These are phyloP conservation scores for Meteorus colon DNA, from an alignment of 2,888 invertebrate genomes.

Conservation along the genomic window DNA sequence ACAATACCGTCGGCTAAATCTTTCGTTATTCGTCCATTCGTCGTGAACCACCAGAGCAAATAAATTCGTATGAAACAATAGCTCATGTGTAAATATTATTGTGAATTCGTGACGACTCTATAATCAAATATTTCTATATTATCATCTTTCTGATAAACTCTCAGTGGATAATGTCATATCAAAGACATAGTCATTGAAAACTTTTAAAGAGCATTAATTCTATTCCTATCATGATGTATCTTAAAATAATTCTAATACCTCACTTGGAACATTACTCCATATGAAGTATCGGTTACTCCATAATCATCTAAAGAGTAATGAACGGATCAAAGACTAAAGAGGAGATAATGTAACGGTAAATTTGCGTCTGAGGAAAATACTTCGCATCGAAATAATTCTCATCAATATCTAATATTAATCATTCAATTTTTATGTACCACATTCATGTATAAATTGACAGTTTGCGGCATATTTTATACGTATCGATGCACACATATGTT, in stretches of 20 bases:
- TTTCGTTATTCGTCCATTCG: constrained; percentile 21
- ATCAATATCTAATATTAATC: no score
- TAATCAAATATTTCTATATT: neutral
- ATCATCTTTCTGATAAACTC: neutral
- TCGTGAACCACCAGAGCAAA: constrained; percentile 7
- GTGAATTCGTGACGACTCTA: neutral
- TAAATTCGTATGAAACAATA: neutral
- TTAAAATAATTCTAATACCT: no score
- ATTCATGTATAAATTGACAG: neutral
- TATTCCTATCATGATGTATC: no score
- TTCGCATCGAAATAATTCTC: no score
- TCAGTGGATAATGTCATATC: neutral
- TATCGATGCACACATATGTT: constrained; percentile 1
- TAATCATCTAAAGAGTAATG: no score
- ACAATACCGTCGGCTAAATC: constrained; percentile 11
- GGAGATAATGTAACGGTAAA: no score
- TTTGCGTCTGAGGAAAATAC: no score
- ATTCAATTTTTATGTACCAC: neutral
- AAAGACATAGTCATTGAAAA: neutral
- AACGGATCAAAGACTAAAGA: no score
- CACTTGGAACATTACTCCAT: no score
- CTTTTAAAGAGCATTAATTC: no score
- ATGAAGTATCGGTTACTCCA: no score
- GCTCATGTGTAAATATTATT: neutral
- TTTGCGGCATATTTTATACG: neutral